Conservation (phyloP, 2,113 vertebrate species). For the Gadus macrocephalus region DNA sequence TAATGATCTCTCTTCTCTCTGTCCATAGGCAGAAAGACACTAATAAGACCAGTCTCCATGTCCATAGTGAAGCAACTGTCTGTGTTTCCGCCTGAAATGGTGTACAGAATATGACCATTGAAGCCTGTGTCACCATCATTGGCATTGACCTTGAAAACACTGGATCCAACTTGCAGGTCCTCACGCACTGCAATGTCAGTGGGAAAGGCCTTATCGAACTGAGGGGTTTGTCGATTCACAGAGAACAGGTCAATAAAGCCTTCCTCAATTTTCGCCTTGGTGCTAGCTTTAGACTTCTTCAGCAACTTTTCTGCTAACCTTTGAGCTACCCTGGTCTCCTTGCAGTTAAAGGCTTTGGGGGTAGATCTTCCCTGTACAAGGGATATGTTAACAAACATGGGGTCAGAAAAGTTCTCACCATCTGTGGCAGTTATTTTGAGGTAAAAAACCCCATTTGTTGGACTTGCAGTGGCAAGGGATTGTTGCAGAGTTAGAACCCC, state of each 20-base stretch:
- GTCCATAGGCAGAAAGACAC: constrained; percentile 88
- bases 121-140: constrained; percentile 92
- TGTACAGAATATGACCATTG: constrained; percentile 88
- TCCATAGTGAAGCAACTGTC: constrained; percentile 90
- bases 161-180: constrained; percentile 80
- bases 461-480: constrained; percentile 75
- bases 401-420: constrained; percentile 91
- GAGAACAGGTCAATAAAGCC: constrained; percentile 94
- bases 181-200: constrained; percentile 85
- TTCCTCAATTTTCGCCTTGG: constrained; percentile 85
- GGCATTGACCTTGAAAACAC: constrained; percentile 85
- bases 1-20: constrained; percentile 88
- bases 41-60: constrained; percentile 83
- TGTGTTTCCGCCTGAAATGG: constrained; percentile 87
- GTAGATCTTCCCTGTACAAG: constrained; percentile 83
- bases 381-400: constrained; percentile 94
- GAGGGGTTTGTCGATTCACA: constrained; percentile 87
- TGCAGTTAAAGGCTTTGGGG: constrained; percentile 85
- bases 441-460: constrained; percentile 81
- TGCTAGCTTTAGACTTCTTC: constrained; percentile 87
- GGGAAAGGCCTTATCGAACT: constrained; percentile 91
- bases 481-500: constrained; percentile 86
- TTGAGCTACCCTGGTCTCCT: constrained; percentile 92
- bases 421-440: constrained; percentile 94
- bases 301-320: constrained; percentile 93